These are phyloP conservation scores for Panzeria rudis DNA, from an alignment of 2,888 invertebrate genomes.

Conservation along the genomic window DNA sequence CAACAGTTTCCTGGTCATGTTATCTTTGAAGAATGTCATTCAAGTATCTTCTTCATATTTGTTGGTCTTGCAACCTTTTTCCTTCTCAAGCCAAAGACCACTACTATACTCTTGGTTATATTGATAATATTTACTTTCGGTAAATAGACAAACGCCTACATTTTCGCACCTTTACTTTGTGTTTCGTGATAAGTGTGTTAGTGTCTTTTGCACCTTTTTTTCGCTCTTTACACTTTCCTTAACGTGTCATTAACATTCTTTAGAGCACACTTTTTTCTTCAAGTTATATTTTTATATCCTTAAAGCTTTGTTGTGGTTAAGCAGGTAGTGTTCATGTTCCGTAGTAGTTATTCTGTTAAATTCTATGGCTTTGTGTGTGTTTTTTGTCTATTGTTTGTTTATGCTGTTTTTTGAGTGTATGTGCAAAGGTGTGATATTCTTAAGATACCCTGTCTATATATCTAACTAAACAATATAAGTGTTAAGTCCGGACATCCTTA, in stretches of 20 bases:
- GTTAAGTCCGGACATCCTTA: conserved; percentile 72
- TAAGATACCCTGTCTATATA: conserved; percentile 40
- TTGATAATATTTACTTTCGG: conserved; percentile 66
- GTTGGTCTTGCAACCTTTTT: conserved; percentile 32
- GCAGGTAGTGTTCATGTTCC: conserved; percentile 32
- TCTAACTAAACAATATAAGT: conserved; percentile 43
- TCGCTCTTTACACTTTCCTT: conserved; percentile 27
- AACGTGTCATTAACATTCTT: conserved; percentile 69
- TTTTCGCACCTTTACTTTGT: conserved; percentile 72
- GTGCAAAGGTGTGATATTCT: conserved; percentile 54
- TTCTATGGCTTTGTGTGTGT: conserved; percentile 28
- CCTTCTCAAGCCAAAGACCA: background rate
- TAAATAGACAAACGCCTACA: conserved; percentile 73
- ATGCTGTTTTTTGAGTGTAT: conserved; percentile 6
- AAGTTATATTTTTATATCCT: conserved; percentile 47
- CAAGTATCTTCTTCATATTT: background rate
- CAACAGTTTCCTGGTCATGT: conserved; percentile 32
- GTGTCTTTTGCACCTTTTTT: conserved; percentile 62
- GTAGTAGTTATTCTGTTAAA: background rate
- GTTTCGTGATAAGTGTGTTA: conserved; percentile 25
- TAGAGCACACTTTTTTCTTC: conserved; percentile 17
- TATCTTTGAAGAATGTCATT: conserved; percentile 28
- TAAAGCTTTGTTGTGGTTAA: conserved; percentile 23
- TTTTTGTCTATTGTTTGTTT: conserved; percentile 12
- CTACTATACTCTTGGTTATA: background rate